These are phyloP conservation scores for Lasioglossum leucozonium DNA, from an alignment of 2,888 invertebrate species.

Conservation along the genomic window DNA sequence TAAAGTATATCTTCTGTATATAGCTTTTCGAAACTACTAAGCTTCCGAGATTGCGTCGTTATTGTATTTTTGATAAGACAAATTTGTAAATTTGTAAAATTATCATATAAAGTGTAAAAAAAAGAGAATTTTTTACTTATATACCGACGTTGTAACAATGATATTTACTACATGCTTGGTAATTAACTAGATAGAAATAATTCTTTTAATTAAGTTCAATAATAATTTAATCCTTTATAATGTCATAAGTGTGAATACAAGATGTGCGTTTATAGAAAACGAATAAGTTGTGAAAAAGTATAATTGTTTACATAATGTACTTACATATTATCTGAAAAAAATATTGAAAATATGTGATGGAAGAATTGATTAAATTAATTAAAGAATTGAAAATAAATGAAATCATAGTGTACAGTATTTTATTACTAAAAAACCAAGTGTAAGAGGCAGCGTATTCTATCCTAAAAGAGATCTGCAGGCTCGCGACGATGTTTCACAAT, in stretches of 20 bases:
- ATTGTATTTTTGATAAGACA: slow-evolving; percentile 52
- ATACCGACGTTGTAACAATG: slow-evolving; percentile 35
- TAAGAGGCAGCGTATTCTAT: slow-evolving; percentile 62
- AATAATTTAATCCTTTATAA: slow-evolving; percentile 15
- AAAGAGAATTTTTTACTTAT: slow-evolving; percentile 8
- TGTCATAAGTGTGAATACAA: slow-evolving; percentile 22
- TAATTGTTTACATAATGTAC: slow-evolving; percentile 26
- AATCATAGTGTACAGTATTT: slow-evolving; percentile 55
- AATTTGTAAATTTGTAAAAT: slow-evolving; percentile 28
- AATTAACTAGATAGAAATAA: slow-evolving; percentile 9
- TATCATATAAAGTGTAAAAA: not conserved
- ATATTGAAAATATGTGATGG: slow-evolving; percentile 18
- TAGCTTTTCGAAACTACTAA: slow-evolving; percentile 25
- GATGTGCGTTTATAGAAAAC: not conserved
- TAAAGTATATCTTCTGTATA: slow-evolving; percentile 32
- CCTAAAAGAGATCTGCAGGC: slow-evolving; percentile 5
- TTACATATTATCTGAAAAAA: slow-evolving; percentile 34
- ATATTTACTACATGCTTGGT: not conserved
- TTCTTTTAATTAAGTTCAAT: not conserved
- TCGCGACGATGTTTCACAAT: not conserved
- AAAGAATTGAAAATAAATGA: slow-evolving; percentile 30
- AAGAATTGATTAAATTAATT: slow-evolving; percentile 25
- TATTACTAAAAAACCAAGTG: slow-evolving; percentile 63
- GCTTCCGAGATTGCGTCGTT: slow-evolving; percentile 11
- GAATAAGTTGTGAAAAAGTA: slow-evolving; percentile 12